Percentiles rank a stretch among this genome's conserved stretches.
phyloP scores from a whole-genome alignment of 1,140 invertebrate genomes.

The Zaprionus lachaisei region DNA sequence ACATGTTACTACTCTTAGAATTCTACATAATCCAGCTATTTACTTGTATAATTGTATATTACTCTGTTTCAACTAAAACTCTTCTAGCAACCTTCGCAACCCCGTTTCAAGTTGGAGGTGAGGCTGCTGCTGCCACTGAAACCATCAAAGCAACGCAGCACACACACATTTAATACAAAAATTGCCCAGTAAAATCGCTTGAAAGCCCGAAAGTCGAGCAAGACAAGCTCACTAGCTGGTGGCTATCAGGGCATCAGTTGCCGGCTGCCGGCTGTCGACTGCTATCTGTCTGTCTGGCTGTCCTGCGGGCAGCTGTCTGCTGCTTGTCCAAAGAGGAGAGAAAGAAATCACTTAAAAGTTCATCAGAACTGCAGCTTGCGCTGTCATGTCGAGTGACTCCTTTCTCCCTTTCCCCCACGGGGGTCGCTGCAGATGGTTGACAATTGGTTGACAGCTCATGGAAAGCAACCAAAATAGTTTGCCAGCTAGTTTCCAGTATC shows the following conservation, averaged over 20 bases:
- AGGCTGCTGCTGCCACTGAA: not conserved
- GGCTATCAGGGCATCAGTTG: not conserved
- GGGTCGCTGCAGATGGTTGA: conserved; percentile 15
- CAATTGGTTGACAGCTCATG: conserved; percentile 49
- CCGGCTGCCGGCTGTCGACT: not conserved
- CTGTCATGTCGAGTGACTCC: conserved; percentile 14
- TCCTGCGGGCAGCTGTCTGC: conserved; percentile 9
- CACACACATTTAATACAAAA: conserved; percentile 32
- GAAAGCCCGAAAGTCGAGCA: not conserved
- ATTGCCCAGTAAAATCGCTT: not conserved
- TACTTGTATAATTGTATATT: no score
- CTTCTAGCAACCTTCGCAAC: not conserved
- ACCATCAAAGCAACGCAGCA: not conserved
- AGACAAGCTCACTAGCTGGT: not conserved
- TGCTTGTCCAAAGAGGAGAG: conserved; percentile 31
- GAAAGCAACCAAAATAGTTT: conserved; percentile 43
- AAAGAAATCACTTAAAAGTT: conserved; percentile 75
- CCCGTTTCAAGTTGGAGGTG: not conserved
- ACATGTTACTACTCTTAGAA: no score
- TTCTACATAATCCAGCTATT: no score
- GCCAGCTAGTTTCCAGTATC: conserved; percentile 34
- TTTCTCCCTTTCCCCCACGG: no score
- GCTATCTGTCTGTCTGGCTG: not conserved
- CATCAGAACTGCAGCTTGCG: conserved; percentile 58
- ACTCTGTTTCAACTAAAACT: not conserved